Conservation (phyloP, 2,797 vertebrate species). For the Paedocypris micromegethes region DNA sequence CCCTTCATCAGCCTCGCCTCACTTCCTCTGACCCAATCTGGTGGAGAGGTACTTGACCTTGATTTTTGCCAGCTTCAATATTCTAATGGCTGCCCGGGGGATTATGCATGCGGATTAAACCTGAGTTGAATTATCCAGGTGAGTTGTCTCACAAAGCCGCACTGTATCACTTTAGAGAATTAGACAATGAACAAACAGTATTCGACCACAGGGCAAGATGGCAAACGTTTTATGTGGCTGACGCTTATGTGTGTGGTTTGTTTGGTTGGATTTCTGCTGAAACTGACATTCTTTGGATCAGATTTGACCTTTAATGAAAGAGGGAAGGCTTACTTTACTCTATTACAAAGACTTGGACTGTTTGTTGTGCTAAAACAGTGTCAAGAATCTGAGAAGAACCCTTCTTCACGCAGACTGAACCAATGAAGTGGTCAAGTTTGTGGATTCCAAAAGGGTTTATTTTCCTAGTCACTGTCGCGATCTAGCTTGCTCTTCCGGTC, state of each 20-base stretch:
- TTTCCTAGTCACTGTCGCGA: too few relatives aligned
- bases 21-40: slow-evolving; percentile 35
- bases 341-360: background rate
- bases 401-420: background rate
- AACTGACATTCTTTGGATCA: slow-evolving; percentile 6
- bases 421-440: background rate
- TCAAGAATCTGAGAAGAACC: background rate
- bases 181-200: background rate
- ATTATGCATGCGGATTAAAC: slow-evolving; percentile 48
- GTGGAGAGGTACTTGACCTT: slow-evolving; percentile 24
- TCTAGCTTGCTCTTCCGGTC: too few relatives aligned
- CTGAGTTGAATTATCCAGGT: slow-evolving; percentile 52
- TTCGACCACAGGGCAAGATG: slow-evolving; percentile 5
- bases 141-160: slow-evolving; percentile 8
- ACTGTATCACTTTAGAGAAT: slow-evolving; percentile 42
- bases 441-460: too few relatives aligned
- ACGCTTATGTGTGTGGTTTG: slow-evolving; percentile 8
- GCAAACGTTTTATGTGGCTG: background rate
- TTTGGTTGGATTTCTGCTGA: background rate
- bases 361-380: slow-evolving; percentile 7
- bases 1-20: slow-evolving; percentile 34
- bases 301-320: slow-evolving; percentile 17
- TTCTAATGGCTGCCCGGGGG: slow-evolving; percentile 49
- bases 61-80: slow-evolving; percentile 44
- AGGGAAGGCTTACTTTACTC: slow-evolving; percentile 2